These are phyloP conservation scores for Bombus picipes DNA, from an alignment of 1,140 invertebrate genomes.

Conservation along the genomic window DNA sequence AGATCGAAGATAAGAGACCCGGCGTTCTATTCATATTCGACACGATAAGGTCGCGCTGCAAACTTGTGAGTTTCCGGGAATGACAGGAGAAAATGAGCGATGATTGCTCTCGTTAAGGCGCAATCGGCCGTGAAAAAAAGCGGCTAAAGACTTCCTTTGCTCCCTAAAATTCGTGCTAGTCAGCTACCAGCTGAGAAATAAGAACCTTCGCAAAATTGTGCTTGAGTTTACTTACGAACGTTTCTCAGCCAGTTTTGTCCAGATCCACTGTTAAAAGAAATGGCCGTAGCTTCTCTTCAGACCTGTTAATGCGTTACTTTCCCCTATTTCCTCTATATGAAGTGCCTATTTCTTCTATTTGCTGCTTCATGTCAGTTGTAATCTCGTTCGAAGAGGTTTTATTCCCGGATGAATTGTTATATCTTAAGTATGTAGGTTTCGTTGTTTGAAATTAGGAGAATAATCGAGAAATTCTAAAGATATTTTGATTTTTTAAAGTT, in stretches of 20 bases:
- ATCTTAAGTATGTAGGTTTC: too few relatives aligned
- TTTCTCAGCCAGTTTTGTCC: not conserved
- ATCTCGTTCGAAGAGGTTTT: too few relatives aligned
- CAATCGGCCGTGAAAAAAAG: slow-evolving; percentile 25
- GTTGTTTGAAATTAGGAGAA: too few relatives aligned
- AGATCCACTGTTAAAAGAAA: too few relatives aligned
- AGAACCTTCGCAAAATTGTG: slow-evolving; percentile 13
- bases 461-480: too few relatives aligned
- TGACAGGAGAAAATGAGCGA: slow-evolving; percentile 29
- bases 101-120: slow-evolving; percentile 42
- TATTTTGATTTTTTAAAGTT: too few relatives aligned
- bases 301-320: too few relatives aligned
- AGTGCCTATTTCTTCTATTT: too few relatives aligned
- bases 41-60: slow-evolving; percentile 16
- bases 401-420: too few relatives aligned
- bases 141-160: slow-evolving; percentile 25
- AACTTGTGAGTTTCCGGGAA: slow-evolving; percentile 37
- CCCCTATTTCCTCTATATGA: too few relatives aligned
- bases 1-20: slow-evolving; percentile 17
- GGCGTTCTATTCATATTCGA: slow-evolving; percentile 20
- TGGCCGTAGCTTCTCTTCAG: too few relatives aligned
- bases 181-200: slow-evolving; percentile 11
- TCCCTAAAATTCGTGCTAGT: slow-evolving; percentile 5
- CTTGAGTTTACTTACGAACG: not conserved
- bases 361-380: too few relatives aligned